Base-by-base conservation (phyloP, 2,797 vertebrate species). In the Sebastes minor region DNA sequence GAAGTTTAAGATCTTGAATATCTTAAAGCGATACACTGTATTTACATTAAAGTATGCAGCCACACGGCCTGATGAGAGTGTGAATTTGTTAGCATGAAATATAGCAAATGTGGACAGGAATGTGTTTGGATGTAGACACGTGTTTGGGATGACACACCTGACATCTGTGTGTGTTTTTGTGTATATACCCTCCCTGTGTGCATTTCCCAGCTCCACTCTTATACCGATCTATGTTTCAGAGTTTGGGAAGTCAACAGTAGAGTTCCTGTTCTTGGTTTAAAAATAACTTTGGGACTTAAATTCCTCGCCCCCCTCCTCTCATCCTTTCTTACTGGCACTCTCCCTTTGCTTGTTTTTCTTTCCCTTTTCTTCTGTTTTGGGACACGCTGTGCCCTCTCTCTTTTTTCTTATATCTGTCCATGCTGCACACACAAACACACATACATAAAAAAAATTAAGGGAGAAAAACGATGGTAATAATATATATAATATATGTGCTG, bases 251-350 rank as follows among this genome's bases (percentile, higher is more conserved):
- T 92, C 91, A 95, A 95, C 94, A 95, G 91, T 87, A 74, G 84
- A 92, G 91, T 94, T 95, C 92, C 91, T 95, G 93, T 94, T 94
- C 90, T 91, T 76, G 69, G 92, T 93, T 90, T 95, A 94, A 95
- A 96, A 95, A 95, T 95, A 94, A 93, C 93, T 91, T 83, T 83
- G 56, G 57, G 79, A 90, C 91, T 90, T 88, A 87, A 93, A 94
- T 92, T 94, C 88, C 88, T 90, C 6, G 62, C 69, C 70, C 76
- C 52, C 28, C 80, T 71, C 49, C 76, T 66, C 84, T 81, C 83
- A 84, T 88, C 82, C 86, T 82, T 81, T 90, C 86, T 89, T 85
- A 76, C 78, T 88, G 78, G 82, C 75, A 68, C 87, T 86, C 78
- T 69, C 70, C 66, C 75, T 70, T 71, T 75, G 76, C 89, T 88